Conservation (phyloP, 2,113 vertebrate species). For the Poeciliopsis retropinna region DNA sequence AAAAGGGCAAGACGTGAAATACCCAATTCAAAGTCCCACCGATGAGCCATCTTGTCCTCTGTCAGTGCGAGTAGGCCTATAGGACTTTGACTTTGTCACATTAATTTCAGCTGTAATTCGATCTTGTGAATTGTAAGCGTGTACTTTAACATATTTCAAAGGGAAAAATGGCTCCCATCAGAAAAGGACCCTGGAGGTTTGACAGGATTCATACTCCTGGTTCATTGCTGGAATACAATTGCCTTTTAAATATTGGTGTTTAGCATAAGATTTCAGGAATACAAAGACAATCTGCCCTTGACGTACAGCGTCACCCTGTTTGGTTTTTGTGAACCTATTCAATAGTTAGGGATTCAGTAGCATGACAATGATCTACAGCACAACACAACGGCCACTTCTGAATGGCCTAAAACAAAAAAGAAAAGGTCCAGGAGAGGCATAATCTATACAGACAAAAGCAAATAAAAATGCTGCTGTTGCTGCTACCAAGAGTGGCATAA, state of each 20-base stretch:
- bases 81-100: conserved; percentile 6
- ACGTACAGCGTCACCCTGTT: background rate
- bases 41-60: conserved; percentile 7
- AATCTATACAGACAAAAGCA: background rate
- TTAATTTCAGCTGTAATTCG: conserved; percentile 9
- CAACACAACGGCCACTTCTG: background rate
- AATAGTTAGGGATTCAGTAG: background rate
- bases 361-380: no score
- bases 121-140: background rate
- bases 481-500: background rate
- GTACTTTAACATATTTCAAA: background rate
- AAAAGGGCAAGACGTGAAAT: conserved; percentile 72
- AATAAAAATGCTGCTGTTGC: background rate
- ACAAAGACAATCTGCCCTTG: background rate
- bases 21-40: conserved; percentile 33
- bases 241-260: background rate
- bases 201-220: background rate
- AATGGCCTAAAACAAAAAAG: background rate
- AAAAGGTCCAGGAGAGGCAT: background rate
- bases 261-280: background rate
- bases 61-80: conserved; percentile 1
- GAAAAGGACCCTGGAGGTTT: background rate
- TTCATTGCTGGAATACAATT: background rate
- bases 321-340: no score
- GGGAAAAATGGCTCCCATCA: background rate